Evolutionary conservation across 2,113 vertebrate species (phyloP), one percentile per base, ranked within the genome.

Genomic region (Reinhardtius hippoglossoides): DNA sequence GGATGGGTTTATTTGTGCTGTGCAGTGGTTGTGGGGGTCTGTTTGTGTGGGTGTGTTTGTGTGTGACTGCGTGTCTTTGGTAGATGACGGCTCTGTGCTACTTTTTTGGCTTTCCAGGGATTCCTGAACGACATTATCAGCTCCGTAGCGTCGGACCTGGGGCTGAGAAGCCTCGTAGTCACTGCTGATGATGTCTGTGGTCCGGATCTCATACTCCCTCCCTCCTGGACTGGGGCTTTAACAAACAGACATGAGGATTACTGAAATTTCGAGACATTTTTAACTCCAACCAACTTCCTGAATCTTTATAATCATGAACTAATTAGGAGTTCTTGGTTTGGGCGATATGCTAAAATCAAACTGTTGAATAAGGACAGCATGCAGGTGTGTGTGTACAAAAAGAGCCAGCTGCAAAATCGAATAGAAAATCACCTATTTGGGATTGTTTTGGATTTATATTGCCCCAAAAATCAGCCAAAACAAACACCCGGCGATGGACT

Each of bases 151-250:
- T 55, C 66, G 69, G 14, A 90, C 79, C 40, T 88, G 91, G 9
- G 85, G 52, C 52, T 74, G 84, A 2, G 86, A n/a, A 0, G 67
- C 20, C n/a, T 87, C 89, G 18, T 61, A 89, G 86, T 91, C 90
- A 54, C 78, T 85, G 76, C 80, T 83, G 31, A 91, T 83, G 50
- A 91, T 89, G 73, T 94, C 93, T 35, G 91, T 93, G 58, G 90
- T 91, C 56, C 90, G 87, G 67, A 93, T 87, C 52, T 93, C 89
- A 35, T 87, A 86, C 14, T 93, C 91, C 58, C 76, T 86, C 23
- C 75, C 83, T 74, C 79, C 91, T 73, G 91, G 87, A 86, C 90
- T 92, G 55, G 91, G 88, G 69, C 90, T 94, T 16, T 16, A 87
- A 80, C 3, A 20, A 21, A 88, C 20, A 91, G 5, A 84, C 0